Conservation (phyloP, 2,888 invertebrate genomes). For the Phania funesta region DNA sequence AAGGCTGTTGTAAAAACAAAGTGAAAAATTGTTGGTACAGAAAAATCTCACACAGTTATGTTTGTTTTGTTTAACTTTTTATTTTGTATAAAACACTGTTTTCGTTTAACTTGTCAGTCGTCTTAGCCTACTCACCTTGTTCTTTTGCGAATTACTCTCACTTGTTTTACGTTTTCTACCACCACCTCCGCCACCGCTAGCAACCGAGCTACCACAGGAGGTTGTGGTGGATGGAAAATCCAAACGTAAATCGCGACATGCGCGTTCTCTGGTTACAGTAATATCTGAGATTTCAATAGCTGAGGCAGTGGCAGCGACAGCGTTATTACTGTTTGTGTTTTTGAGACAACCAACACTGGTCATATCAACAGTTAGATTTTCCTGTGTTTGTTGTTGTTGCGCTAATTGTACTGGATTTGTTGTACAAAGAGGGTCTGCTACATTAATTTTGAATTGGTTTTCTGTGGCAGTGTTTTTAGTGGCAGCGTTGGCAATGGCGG, state of each 20-base stretch:
- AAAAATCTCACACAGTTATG: neutral
- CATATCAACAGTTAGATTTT: constrained; percentile 65
- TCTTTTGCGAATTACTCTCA: constrained; percentile 79
- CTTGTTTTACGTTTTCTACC: constrained; percentile 79
- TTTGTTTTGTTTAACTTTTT: neutral
- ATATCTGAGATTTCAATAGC: constrained; percentile 6
- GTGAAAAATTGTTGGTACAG: neutral
- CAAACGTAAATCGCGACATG: constrained; percentile 77
- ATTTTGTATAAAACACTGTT: constrained; percentile 12
- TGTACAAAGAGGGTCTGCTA: neutral
- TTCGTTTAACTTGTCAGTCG: neutral
- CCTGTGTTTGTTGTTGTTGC: constrained; percentile 38
- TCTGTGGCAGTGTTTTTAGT: constrained; percentile 31
- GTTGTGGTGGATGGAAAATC: constrained; percentile 73
- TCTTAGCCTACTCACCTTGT: constrained; percentile 74
- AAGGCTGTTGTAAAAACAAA: neutral
- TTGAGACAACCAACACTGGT: constrained; percentile 1
- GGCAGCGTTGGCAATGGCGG: constrained; percentile 15
- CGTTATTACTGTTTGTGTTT: neutral
- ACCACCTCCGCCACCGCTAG: constrained; percentile 65
- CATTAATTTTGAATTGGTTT: constrained; percentile 5
- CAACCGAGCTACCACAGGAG: constrained; percentile 72
- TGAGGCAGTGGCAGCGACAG: neutral
- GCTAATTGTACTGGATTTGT: constrained; percentile 8
- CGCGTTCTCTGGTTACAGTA: constrained; percentile 71